Evolutionary conservation across 2,797 vertebrate species (phyloP).

Genomic region (Triplophysa bombifrons): DNA sequence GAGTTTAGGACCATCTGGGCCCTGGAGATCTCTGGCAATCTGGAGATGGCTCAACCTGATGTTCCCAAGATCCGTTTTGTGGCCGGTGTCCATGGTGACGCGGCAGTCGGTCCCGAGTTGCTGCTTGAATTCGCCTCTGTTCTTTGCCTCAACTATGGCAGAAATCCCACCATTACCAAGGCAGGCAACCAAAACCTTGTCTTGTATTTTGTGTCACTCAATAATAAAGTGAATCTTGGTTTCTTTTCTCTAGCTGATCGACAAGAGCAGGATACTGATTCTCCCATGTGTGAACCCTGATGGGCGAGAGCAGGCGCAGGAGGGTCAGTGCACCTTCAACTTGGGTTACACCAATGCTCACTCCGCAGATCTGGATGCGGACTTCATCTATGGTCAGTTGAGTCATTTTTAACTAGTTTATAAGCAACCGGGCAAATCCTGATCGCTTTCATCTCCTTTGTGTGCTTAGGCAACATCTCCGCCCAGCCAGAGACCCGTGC

Average conservation of each 20-base stretch:
- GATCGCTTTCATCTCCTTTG: neutral
- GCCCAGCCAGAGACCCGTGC: constrained; percentile 89
- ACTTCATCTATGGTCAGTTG: constrained; percentile 86
- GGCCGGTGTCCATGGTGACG: constrained; percentile 93
- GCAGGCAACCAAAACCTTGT: constrained; percentile 66
- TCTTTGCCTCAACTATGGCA: constrained; percentile 93
- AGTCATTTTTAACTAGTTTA: neutral
- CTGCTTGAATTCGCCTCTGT: constrained; percentile 91
- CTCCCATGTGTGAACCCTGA: constrained; percentile 95
- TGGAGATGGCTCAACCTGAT: constrained; percentile 79
- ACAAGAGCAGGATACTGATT: constrained; percentile 90
- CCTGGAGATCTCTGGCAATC: constrained; percentile 93
- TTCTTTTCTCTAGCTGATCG: constrained; percentile 81
- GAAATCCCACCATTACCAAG: constrained; percentile 86
- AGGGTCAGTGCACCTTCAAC: constrained; percentile 84
- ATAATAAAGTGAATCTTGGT: neutral
- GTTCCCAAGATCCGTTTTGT: constrained; percentile 93
- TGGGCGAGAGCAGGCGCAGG: constrained; percentile 85
- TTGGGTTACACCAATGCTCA: constrained; percentile 80
- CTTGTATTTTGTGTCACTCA: neutral
- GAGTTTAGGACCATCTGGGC: constrained; percentile 91
- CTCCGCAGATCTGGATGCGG: constrained; percentile 89
- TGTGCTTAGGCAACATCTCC: constrained; percentile 84
- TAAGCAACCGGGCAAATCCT: neutral
- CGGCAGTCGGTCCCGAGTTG: constrained; percentile 91